Evolutionary conservation across 2,113 vertebrate species (phyloP).

Genomic region (Rhea pennata): DNA sequence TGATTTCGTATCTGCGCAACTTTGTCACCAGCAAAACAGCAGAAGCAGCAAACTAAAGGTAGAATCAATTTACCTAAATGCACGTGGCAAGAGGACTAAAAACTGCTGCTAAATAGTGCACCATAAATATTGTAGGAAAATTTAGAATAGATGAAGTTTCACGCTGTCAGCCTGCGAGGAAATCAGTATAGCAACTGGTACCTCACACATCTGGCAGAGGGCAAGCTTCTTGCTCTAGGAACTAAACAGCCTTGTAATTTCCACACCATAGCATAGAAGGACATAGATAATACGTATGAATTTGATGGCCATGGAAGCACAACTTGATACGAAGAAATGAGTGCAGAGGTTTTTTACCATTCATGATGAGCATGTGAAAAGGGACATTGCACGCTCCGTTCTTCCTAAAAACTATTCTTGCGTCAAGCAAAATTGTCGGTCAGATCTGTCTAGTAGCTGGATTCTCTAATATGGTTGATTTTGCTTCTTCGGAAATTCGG

Average conservation of each 20-base stretch:
- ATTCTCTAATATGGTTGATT: background rate
- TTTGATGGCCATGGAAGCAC: background rate
- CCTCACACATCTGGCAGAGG: background rate
- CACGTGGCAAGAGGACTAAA: background rate
- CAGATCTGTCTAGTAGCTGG: background rate
- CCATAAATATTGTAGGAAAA: background rate
- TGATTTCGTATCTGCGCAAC: background rate
- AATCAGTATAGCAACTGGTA: background rate
- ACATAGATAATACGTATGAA: background rate
- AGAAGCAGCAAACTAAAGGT: background rate
- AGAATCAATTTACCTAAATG: background rate
- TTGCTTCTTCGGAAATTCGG: background rate
- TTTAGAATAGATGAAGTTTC: background rate
- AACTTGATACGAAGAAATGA: slow-evolving; percentile 17
- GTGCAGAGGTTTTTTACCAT: background rate
- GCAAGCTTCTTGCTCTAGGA: background rate
- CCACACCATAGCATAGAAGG: background rate
- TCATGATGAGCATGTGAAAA: background rate
- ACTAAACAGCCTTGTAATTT: slow-evolving; percentile 30
- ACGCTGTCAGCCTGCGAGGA: background rate
- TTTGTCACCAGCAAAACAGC: background rate
- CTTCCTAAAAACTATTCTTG: background rate
- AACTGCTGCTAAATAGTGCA: background rate
- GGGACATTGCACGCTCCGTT: background rate
- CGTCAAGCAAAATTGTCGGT: background rate